Evolutionary conservation across 2,797 vertebrate species (phyloP).

Genomic region (Takifugu ocellatus): DNA sequence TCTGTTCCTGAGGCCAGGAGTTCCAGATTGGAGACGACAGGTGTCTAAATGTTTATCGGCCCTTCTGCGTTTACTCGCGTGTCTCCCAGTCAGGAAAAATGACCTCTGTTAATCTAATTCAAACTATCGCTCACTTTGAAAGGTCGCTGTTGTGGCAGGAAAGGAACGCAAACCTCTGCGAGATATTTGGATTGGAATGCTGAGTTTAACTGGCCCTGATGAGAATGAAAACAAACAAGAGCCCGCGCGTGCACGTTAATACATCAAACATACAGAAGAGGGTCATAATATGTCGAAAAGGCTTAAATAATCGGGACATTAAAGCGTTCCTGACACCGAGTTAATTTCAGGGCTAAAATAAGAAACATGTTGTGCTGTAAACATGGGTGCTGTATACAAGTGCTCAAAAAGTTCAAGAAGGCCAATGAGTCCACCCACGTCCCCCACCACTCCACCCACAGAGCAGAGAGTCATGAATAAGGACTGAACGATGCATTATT

Average conservation of each 20-base stretch:
- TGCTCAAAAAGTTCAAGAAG: no score
- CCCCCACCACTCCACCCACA: no score
- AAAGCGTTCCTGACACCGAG: slow-evolving; percentile 16
- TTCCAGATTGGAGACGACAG: slow-evolving; percentile 73
- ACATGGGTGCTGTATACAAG: no score
- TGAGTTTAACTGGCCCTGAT: slow-evolving; percentile 26
- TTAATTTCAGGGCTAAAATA: slow-evolving; percentile 24
- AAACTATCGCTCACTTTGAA: slow-evolving; percentile 73
- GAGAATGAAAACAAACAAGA: slow-evolving; percentile 38
- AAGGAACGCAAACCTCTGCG: slow-evolving; percentile 44
- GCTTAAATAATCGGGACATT: slow-evolving; percentile 15
- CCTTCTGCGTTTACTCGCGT: slow-evolving; percentile 65
- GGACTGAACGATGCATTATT: no score
- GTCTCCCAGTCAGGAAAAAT: slow-evolving; percentile 69
- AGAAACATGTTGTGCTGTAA: neutral
- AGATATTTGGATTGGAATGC: slow-evolving; percentile 35
- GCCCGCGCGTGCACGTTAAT: slow-evolving; percentile 27
- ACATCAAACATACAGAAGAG: slow-evolving; percentile 31
- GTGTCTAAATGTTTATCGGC: slow-evolving; percentile 81
- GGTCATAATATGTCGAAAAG: slow-evolving; percentile 13
- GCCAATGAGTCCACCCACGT: no score
- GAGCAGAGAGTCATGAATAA: no score
- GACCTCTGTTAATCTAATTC: slow-evolving; percentile 72
- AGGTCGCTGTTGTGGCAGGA: slow-evolving; percentile 54
- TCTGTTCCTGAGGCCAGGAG: slow-evolving; percentile 65